Conservation (phyloP, 1,140 invertebrate genomes). For the Leptonema lineaticorne region DNA sequence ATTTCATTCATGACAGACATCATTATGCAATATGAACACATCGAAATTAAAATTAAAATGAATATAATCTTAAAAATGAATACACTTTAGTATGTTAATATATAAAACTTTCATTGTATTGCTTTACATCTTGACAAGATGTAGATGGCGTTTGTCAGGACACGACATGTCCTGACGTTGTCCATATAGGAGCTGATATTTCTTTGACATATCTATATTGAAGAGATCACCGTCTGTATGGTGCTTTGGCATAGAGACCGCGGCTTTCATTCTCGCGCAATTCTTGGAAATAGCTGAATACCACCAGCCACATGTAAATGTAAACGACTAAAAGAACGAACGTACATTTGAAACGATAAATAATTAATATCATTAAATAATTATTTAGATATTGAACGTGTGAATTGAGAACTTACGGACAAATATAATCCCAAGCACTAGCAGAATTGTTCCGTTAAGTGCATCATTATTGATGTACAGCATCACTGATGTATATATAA, state of each 20-base stretch:
- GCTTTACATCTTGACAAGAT: too few species aligned
- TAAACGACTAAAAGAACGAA: conserved; percentile 66
- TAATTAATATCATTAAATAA: not conserved
- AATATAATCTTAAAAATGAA: too few species aligned
- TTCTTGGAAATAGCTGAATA: conserved; percentile 75
- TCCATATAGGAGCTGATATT: conserved; percentile 27
- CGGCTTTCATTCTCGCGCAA: conserved; percentile 59
- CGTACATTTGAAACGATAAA: too few species aligned
- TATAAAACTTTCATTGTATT: too few species aligned
- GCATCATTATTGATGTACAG: conserved; percentile 63
- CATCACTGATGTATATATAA: conserved; percentile 72
- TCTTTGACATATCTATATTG: conserved; percentile 16
- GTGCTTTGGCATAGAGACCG: conserved; percentile 64
- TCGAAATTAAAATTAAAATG: too few species aligned
- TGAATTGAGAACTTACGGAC: conserved; percentile 56
- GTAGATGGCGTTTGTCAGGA: too few species aligned
- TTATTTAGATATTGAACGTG: not conserved
- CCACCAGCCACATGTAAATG: conserved; percentile 75
- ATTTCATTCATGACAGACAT: too few species aligned
- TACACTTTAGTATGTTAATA: too few species aligned
- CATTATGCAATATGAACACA: too few species aligned
- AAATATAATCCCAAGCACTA: conserved; percentile 63
- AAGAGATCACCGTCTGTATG: conserved; percentile 59
- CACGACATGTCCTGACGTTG: not conserved
- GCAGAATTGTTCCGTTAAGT: conserved; percentile 60